Evolutionary conservation across 2,113 vertebrate genomes (phyloP).

Genomic region (Proteles cristata): DNA sequence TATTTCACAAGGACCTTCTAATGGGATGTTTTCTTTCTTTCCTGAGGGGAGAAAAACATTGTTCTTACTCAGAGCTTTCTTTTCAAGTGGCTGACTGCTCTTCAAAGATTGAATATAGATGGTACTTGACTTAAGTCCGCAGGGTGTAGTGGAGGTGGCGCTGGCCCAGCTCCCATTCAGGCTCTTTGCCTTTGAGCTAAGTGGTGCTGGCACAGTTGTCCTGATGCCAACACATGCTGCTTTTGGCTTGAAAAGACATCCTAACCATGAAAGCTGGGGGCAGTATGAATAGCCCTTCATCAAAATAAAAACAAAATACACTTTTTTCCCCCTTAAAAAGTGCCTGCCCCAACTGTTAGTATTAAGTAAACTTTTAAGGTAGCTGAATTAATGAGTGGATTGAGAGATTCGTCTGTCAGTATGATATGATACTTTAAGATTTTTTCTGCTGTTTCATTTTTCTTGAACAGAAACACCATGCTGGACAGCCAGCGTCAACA

Average conservation of each 20-base stretch:
- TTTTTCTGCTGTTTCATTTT: conserved; percentile 59
- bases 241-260: conserved; percentile 59
- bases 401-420: not conserved
- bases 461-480: conserved; percentile 86
- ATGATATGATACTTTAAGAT: not conserved
- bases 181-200: conserved; percentile 59
- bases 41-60: not conserved
- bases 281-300: conserved; percentile 59
- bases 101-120: conserved; percentile 63
- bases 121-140: conserved; percentile 54
- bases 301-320: conserved; percentile 53
- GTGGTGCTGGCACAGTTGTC: conserved; percentile 59
- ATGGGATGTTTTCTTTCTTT: conserved; percentile 51
- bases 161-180: conserved; percentile 37
- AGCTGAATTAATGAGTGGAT: conserved; percentile 33
- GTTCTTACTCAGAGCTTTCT: conserved; percentile 53
- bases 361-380: conserved; percentile 31
- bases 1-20: conserved; percentile 61
- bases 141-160: conserved; percentile 8
- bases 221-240: conserved; percentile 42
- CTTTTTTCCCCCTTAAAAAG: not conserved
- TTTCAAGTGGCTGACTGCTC: conserved; percentile 64
- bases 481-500: conserved; percentile 90
- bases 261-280: conserved; percentile 52
- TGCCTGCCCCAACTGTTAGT: not conserved